Percentiles rank a stretch among this genome's conserved stretches.
phyloP scores from a whole-genome alignment of 2,113 vertebrate genomes.

The Pyrgilauda ruficollis region DNA sequence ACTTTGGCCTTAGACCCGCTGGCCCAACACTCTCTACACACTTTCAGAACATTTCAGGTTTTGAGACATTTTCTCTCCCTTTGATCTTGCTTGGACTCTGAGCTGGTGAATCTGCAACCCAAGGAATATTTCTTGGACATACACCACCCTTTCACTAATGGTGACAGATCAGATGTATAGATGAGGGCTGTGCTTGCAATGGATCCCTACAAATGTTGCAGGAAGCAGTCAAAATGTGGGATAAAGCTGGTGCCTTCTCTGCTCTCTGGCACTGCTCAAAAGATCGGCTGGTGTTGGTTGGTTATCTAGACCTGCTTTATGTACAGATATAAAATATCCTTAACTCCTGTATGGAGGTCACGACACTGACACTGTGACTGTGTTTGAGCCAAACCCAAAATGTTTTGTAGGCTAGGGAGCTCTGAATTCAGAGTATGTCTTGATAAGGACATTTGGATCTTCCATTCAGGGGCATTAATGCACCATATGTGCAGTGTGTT shows the following conservation, averaged over 20 bases:
- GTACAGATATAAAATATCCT: neutral
- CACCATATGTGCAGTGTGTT: neutral
- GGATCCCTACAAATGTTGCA: neutral
- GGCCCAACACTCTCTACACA: rapidly evolving
- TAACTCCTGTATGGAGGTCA: neutral
- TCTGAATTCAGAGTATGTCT: neutral
- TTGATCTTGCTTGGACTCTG: neutral
- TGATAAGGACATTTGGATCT: neutral
- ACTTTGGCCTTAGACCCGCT: neutral
- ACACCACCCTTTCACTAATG: neutral
- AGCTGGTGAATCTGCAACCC: neutral
- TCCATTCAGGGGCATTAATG: neutral
- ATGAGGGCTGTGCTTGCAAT: neutral
- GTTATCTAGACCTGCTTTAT: neutral
- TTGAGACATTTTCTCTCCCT: neutral
- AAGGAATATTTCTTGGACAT: neutral
- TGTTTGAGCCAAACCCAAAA: neutral
- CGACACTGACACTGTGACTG: neutral
- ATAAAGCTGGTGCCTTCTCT: neutral
- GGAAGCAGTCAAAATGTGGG: neutral
- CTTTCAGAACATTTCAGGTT: neutral
- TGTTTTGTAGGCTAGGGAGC: neutral
- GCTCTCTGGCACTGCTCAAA: neutral
- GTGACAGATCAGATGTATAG: neutral
- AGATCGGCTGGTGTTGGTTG: neutral